Evolutionary conservation across 2,888 invertebrate species (phyloP), one percentile per base, ranked within the genome.

Genomic region (Syritta pipiens): DNA sequence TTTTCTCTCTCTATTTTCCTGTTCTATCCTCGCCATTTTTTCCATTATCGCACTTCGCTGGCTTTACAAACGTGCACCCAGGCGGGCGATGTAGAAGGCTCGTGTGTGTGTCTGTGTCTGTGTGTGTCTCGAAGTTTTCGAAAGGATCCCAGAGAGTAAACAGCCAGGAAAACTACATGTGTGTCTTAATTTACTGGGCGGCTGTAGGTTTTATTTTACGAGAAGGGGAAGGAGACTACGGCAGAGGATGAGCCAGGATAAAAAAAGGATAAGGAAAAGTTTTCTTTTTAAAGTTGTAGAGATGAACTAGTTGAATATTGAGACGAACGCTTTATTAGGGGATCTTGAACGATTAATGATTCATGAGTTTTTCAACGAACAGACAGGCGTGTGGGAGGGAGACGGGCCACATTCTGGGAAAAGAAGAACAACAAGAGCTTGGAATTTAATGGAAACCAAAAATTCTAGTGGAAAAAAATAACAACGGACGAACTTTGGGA

Each of bases 11-110:
- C 9, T 17, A n/a, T 40, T 20, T 57, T 42, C 26, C 6, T 24
- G 30, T 35, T 48, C 49, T 42, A 49, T 24, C 49, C 14, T 28
- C 20, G 10, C 48, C 35, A 40, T 48, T 67, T 59, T 65, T 74
- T 65, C 74, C 59, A 74, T 74, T 74, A 74, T 74, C 74, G 44
- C 74, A 74, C 74, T 74, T 67, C 51, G 74, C 59, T 67, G 59
- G 51, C 51, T 60, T 48, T 68, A 30, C 24, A 49, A 55, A 75
- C 75, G 75, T 63, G 72, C 10, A 19, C 30, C 49, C 63, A 49
- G 55, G 24, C 46, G 4, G 10, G 35, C 6, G 40, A 5, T 28
- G 7, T n/a, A 14, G 20, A 6, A 24, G 10, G 1, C 3, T 2
- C 24, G 12, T 44, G 10, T n/a, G 12, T 6, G 20, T 30, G 9